phyloP scores from a whole-genome alignment of 1,140 invertebrate genomes.

The Anthonomus grandis region DNA sequence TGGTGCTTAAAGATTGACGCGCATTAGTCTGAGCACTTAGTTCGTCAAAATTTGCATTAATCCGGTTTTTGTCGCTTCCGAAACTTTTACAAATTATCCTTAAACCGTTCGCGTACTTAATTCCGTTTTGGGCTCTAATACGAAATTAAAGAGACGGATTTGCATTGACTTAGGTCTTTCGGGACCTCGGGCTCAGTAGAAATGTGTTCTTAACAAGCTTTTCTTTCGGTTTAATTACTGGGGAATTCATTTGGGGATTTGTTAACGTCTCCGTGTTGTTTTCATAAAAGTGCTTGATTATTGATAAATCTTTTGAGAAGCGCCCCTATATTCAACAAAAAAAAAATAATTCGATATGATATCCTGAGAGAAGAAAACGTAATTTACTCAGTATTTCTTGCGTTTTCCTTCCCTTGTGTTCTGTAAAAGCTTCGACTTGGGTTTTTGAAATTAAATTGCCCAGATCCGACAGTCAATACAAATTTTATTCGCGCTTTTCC shows the following conservation, averaged over 20 bases:
- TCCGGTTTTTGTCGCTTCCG: not conserved
- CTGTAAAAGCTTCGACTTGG: too few relatives aligned
- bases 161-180: not conserved
- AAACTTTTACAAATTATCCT: conserved; percentile 20
- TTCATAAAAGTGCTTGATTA: too few relatives aligned
- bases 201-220: not conserved
- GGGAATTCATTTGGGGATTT: not conserved
- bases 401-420: too few relatives aligned
- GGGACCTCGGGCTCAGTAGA: not conserved
- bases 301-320: too few relatives aligned
- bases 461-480: too few relatives aligned
- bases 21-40: not conserved
- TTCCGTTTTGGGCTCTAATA: conserved; percentile 21
- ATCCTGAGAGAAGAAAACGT: too few relatives aligned
- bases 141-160: conserved; percentile 26
- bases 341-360: too few relatives aligned
- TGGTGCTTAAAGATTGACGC: not conserved
- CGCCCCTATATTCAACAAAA: too few relatives aligned
- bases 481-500: too few relatives aligned
- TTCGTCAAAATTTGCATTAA: conserved; percentile 4
- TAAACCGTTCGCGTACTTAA: conserved; percentile 23
- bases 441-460: too few relatives aligned
- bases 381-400: too few relatives aligned
- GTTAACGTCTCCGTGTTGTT: too few relatives aligned
- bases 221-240: not conserved